Base-by-base conservation (phyloP, 2,888 invertebrate genomes). In the Scaptomyza flava region DNA sequence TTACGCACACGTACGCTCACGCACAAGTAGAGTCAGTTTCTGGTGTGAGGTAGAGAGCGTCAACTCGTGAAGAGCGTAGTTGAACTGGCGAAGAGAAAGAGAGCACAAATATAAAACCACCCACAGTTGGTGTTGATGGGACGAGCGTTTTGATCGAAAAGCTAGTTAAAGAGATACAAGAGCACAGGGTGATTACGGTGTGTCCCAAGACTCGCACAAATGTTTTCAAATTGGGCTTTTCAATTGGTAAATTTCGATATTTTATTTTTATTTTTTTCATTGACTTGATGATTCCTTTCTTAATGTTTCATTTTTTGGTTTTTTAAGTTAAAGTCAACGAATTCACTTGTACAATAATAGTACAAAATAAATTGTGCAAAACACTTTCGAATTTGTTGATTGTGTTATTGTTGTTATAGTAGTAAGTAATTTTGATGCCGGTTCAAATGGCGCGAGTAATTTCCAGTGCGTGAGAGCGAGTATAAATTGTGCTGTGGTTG, bases 181-280 rank as follows among this genome's bases (percentile, higher is more conserved):
- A 56, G 52, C 80, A 86, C 85, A 86, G 89, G 89, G 85, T 89
- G 85, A 57, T 66, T 63, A 62, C 14, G 59, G 68, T 67, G 31
- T 23, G n/a, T n/a, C 41, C 17, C 46, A 52, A 53, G 62, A 64
- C 65, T 60, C 48, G 65, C 68, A 63, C 59, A 61, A 84, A 59
- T 73, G 45, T 79, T 73, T 81, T 81, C 79, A 63, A 86, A 86
- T 86, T 83, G 81, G 65, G 11, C 52, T 50, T 57, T 36, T 11
- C 48, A 59, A 27, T 67, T 61, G 38, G 41, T 42, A 12, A 38
- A 27, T 12, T 34, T 33, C 17, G 11, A 7, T 31, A 30, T 31
- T 56, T 67, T 56, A 27, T 4, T 27, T 27, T 27, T 27, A 27
- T 48, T n/a, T 52, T 1, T 6, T 4, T 23, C 36, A 27, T 3